A percentile compares a stretch with the other conserved stretches of the same genome.
Evolutionary conservation across 2,888 invertebrate species (phyloP).

Genomic region (Microctonus aethiopoides): DNA sequence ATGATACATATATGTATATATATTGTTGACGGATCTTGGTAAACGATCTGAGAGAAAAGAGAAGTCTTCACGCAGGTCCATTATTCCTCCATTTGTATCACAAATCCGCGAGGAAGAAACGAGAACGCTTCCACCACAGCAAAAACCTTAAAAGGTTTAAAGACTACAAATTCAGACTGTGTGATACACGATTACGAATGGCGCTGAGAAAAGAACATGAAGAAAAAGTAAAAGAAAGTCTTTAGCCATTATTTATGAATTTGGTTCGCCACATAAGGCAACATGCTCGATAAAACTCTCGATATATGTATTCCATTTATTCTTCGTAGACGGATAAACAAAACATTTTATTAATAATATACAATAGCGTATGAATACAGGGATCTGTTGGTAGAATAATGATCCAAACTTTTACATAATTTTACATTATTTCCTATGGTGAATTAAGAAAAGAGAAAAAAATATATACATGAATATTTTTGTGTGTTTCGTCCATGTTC

Average conservation of each 20-base stretch:
- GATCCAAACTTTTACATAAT: too few species aligned
- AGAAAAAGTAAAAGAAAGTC: constrained; percentile 40
- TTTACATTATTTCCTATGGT: neutral
- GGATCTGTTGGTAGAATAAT: too few species aligned
- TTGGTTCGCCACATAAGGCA: constrained; percentile 58
- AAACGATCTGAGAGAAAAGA: neutral
- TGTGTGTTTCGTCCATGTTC: neutral
- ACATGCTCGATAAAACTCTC: neutral
- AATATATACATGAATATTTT: neutral
- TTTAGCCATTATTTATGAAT: constrained; percentile 65
- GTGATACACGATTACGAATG: constrained; percentile 35
- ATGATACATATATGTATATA: neutral
- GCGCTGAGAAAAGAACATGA: neutral
- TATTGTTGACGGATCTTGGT: neutral
- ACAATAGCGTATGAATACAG: neutral
- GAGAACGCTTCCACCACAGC: constrained; percentile 39
- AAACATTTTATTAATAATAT: neutral
- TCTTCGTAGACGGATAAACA: neutral
- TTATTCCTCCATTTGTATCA: neutral
- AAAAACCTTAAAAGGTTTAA: constrained; percentile 64
- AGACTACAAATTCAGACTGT: constrained; percentile 61
- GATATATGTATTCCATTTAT: neutral
- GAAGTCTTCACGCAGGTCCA: constrained; percentile 6
- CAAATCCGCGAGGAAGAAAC: constrained; percentile 19
- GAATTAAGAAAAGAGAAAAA: neutral